Evolutionary conservation across 37 sponge, comb jelly and placozoan genomes (phyloP).

Genomic region (Mnemiopsis leidyi): DNA sequence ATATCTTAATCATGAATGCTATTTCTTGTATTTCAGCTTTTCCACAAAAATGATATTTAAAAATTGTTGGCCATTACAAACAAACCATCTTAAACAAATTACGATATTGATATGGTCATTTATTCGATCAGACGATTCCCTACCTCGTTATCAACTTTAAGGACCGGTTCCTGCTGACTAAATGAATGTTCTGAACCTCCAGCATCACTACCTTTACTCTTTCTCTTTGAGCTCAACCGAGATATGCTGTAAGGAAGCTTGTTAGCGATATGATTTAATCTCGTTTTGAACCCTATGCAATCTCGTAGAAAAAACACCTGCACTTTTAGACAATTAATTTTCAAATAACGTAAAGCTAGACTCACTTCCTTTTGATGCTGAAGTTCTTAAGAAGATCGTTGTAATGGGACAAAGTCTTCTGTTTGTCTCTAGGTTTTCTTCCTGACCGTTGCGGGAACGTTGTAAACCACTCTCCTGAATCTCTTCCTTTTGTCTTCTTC

Average conservation of each 20-base stretch:
- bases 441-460: conserved; percentile 34
- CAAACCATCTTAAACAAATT: no score
- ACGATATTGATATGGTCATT: no score
- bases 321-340: no score
- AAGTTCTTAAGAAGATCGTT: conserved; percentile 35
- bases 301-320: no score
- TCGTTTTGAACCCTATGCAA: no score
- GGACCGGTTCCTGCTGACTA: neutral
- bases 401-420: conserved; percentile 33
- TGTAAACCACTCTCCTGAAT: conserved; percentile 42
- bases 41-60: no score
- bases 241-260: neutral
- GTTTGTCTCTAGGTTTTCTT: neutral
- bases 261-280: no score
- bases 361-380: conserved; percentile 43
- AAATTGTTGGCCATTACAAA: no score
- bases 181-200: neutral
- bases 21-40: no score
- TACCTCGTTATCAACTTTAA: neutral
- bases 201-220: neutral
- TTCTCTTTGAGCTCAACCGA: conserved; percentile 31
- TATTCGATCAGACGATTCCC: neutral
- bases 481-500: neutral
- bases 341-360: no score
- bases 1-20: no score